A percentile compares a stretch with the other conserved stretches of the same genome.
phyloP scores from a whole-genome alignment of 2,113 vertebrate genomes.

The Cyanoderma ruficeps region DNA sequence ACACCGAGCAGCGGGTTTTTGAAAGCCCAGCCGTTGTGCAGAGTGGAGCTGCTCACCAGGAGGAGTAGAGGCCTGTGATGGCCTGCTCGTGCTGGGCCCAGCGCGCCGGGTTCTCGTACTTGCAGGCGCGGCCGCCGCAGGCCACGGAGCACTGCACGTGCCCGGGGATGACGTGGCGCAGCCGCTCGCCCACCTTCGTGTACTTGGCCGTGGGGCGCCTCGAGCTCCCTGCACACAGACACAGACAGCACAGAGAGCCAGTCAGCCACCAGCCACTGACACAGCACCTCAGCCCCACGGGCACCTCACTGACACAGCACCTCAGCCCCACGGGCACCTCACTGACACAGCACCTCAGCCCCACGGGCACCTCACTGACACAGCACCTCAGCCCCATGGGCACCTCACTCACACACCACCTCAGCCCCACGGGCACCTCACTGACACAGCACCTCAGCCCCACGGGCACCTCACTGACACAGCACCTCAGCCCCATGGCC shows the following conservation, averaged over 20 bases:
- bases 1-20: neutral
- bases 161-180: slow-evolving; percentile 92
- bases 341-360: no score
- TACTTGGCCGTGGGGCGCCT: slow-evolving; percentile 91
- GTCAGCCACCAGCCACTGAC: neutral
- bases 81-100: slow-evolving; percentile 93
- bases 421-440: no score
- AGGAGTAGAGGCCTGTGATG: slow-evolving; percentile 91
- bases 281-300: neutral
- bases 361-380: no score
- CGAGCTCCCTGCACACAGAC: slow-evolving; percentile 69
- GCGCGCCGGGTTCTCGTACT: slow-evolving; percentile 93
- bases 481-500: no score
- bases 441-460: no score
- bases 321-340: no score
- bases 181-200: slow-evolving; percentile 92
- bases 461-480: no score
- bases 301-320: no score
- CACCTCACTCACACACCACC: neutral
- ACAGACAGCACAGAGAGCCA: neutral
- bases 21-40: neutral
- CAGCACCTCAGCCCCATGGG: no score
- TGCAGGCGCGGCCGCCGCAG: slow-evolving; percentile 93
- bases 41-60: slow-evolving; percentile 79
- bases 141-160: slow-evolving; percentile 97